Conservation (phyloP, 2,113 vertebrate genomes). For the Alces alces region DNA sequence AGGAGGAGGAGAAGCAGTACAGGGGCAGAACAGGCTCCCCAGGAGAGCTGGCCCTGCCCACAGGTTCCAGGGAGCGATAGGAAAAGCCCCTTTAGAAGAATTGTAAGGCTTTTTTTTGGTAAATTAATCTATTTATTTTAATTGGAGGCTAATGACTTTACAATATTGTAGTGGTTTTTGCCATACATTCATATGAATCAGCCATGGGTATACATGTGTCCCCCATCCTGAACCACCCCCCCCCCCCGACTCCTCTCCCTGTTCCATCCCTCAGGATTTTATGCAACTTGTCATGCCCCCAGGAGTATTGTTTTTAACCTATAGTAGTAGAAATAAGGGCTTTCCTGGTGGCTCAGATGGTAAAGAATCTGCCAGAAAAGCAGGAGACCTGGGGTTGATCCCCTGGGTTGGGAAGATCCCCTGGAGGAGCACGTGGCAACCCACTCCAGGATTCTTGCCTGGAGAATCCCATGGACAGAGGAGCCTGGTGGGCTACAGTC, state of each 20-base stretch:
- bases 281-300: background rate
- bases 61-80: background rate
- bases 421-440: background rate
- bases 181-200: background rate
- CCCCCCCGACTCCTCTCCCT: rapidly evolving
- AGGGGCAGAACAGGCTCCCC: too few species aligned
- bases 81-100: background rate
- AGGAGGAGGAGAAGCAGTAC: background rate
- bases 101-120: background rate
- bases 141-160: background rate
- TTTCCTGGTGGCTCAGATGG: background rate
- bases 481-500: background rate
- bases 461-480: background rate
- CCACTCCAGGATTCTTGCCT: background rate
- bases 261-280: background rate
- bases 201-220: background rate
- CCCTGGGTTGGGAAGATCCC: background rate
- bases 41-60: background rate
- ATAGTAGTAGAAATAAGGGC: background rate
- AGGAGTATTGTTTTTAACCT: background rate
- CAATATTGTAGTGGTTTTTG: background rate
- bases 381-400: background rate
- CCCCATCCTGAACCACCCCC: background rate
- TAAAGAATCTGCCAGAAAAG: background rate
- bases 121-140: background rate